A percentile compares a stretch with the other conserved stretches of the same genome.
These are phyloP conservation scores for Drosophila funebris DNA, from an alignment of 1,140 invertebrate genomes.

Conservation along the genomic window DNA sequence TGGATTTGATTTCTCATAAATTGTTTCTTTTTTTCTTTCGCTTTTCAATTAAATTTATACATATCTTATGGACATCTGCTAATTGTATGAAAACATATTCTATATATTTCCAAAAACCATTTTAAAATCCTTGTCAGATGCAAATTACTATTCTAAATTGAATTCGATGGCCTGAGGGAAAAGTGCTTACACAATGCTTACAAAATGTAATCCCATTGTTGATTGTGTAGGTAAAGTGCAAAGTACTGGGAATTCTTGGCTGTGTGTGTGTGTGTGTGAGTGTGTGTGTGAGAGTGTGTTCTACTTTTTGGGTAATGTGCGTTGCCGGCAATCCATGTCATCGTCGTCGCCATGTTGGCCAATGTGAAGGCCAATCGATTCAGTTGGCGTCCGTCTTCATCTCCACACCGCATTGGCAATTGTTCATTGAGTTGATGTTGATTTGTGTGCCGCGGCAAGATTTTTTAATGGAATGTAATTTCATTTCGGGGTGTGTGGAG, in stretches of 20 bases:
- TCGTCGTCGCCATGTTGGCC: conserved; percentile 59
- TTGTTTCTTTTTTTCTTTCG: too few relatives aligned
- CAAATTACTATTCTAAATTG: not conserved
- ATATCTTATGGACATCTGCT: too few relatives aligned
- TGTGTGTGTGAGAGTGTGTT: conserved; percentile 4
- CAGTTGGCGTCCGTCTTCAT: conserved; percentile 27
- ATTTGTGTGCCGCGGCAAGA: conserved; percentile 74
- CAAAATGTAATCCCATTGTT: conserved; percentile 18
- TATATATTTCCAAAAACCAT: not conserved
- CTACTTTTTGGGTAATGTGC: conserved; percentile 10
- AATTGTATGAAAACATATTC: not conserved
- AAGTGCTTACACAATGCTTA: conserved; percentile 7
- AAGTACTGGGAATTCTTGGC: conserved; percentile 34
- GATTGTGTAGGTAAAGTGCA: conserved; percentile 30
- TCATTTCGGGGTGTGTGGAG: conserved; percentile 40
- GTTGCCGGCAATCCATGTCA: conserved; percentile 26
- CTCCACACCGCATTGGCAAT: conserved; percentile 43
- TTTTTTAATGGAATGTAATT: conserved; percentile 80
- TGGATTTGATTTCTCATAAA: too few relatives aligned
- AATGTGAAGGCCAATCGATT: conserved; percentile 78
- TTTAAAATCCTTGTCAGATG: not conserved
- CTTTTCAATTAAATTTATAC: too few relatives aligned
- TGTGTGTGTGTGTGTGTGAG: not conserved
- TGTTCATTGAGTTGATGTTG: conserved; percentile 79
- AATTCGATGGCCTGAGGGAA: not conserved